These are phyloP conservation scores for Oncorhynchus keta DNA, from an alignment of 2,113 vertebrate species.

Conservation along the genomic window DNA sequence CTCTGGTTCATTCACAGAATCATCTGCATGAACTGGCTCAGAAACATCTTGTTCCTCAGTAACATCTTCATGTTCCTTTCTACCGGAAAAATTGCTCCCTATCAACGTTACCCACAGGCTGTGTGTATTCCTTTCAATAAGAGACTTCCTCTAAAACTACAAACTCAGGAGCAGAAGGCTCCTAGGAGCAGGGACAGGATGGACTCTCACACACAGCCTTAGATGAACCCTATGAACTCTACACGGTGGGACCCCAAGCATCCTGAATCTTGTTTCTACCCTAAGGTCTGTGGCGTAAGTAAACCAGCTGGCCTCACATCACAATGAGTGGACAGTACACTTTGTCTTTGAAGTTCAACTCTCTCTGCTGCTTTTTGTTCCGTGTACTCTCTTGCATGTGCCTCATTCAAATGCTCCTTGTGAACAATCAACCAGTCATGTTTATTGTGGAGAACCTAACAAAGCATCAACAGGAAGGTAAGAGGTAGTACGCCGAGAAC, in stretches of 20 bases:
- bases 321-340: too few relatives aligned
- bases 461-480: not conserved
- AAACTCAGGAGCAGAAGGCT: not conserved
- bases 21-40: not conserved
- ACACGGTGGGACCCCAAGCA: not conserved
- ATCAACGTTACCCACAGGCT: not conserved
- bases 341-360: too few relatives aligned
- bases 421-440: conserved; percentile 7
- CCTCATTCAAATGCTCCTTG: conserved; percentile 4
- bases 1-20: not conserved
- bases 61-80: not conserved
- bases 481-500: conserved; percentile 1
- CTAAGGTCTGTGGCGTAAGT: conserved; percentile 3
- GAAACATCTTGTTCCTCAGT: not conserved
- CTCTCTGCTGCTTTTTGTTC: too few relatives aligned
- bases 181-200: not conserved
- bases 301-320: too few relatives aligned
- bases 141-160: not conserved
- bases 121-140: not conserved
- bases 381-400: not conserved
- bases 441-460: not conserved
- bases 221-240: not conserved
- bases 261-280: conserved; percentile 25
- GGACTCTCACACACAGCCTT: not conserved
- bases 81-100: not conserved